These are phyloP conservation scores for Melikaiella ostensackeni DNA, from an alignment of 2,888 invertebrate species.

Conservation along the genomic window DNA sequence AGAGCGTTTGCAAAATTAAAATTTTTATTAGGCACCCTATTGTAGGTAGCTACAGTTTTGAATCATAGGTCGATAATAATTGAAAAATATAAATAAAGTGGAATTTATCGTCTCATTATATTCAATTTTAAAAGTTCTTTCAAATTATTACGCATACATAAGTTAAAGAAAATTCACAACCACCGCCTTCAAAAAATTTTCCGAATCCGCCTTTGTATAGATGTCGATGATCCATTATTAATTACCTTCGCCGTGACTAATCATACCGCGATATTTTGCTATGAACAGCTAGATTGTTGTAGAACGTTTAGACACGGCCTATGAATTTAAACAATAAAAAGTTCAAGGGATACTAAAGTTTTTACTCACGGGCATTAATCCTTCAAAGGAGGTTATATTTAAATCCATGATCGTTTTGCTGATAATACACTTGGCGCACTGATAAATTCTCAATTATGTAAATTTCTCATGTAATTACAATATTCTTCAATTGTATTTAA, in stretches of 20 bases:
- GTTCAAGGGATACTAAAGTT: not conserved
- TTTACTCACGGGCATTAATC: slow-evolving; percentile 28
- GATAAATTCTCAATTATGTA: not conserved
- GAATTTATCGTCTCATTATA: too few species aligned
- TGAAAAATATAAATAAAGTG: too few species aligned
- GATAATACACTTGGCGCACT: not conserved
- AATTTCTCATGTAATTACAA: not conserved
- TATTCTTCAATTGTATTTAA: not conserved
- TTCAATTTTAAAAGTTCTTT: too few species aligned
- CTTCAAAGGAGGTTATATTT: slow-evolving; percentile 30
- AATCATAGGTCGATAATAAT: too few species aligned
- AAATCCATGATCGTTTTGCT: slow-evolving; percentile 12
- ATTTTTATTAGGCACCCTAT: too few species aligned
- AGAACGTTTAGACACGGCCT: not conserved
- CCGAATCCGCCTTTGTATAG: too few species aligned
- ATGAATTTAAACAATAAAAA: not conserved
- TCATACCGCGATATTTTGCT: not conserved
- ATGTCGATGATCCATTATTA: not conserved
- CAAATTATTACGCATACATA: too few species aligned
- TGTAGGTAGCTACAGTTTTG: too few species aligned
- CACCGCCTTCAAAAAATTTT: too few species aligned
- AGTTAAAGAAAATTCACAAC: too few species aligned
- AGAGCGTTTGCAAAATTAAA: too few species aligned
- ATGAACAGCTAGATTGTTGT: not conserved
- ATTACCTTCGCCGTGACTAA: not conserved